A percentile compares a stretch with the other conserved stretches of the same genome.
Conservation (phyloP, 2,797 vertebrate genomes). For the Pelodytes ibericus region DNA sequence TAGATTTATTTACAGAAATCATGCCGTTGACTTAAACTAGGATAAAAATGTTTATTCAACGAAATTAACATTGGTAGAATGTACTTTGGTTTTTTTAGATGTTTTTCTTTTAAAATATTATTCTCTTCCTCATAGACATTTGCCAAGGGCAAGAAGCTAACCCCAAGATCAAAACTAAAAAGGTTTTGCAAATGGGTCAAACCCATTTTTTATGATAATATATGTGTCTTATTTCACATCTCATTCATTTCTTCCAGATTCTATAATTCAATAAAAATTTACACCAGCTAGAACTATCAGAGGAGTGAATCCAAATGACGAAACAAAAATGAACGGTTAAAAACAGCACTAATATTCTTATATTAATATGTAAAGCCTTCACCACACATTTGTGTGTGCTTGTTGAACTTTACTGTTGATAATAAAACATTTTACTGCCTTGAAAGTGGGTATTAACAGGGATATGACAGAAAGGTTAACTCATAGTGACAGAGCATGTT, state of each 20-base stretch:
- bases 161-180: neutral
- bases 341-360: slow-evolving; percentile 34
- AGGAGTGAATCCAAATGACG: slow-evolving; percentile 24
- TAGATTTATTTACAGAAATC: no score
- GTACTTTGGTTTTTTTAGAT: no score
- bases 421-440: slow-evolving; percentile 48
- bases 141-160: slow-evolving; percentile 11
- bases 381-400: slow-evolving; percentile 10
- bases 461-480: slow-evolving; percentile 40
- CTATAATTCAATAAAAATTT: slow-evolving; percentile 16
- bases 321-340: slow-evolving; percentile 33
- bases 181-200: neutral
- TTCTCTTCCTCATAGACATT: neutral
- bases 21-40: no score
- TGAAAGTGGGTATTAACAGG: slow-evolving; percentile 40
- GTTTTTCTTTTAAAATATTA: no score
- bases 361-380: slow-evolving; percentile 3
- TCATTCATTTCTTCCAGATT: slow-evolving; percentile 17
- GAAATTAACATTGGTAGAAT: no score
- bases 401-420: slow-evolving; percentile 47
- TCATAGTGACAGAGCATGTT: slow-evolving; percentile 21
- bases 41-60: no score
- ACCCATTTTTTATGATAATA: slow-evolving; percentile 12
- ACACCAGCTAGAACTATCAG: slow-evolving; percentile 1
- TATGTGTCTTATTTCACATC: slow-evolving; percentile 28